Conservation (phyloP, 2,888 invertebrate genomes). For the Cryptocephalus primarius region DNA sequence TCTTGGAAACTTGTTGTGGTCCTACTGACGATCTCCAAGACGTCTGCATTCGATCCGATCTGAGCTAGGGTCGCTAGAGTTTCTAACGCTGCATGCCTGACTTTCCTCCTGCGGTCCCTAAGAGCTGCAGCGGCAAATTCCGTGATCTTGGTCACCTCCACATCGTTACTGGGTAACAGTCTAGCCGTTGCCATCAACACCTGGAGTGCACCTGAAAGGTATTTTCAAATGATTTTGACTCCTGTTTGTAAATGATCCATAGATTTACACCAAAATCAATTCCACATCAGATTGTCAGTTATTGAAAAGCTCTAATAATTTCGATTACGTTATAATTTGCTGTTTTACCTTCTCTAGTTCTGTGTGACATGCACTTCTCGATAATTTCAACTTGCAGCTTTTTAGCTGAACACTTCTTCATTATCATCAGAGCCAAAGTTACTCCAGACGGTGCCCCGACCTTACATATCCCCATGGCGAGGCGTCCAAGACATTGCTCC, state of each 20-base stretch:
- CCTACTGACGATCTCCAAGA: slow-evolving; percentile 51
- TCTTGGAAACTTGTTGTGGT: slow-evolving; percentile 33
- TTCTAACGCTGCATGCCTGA: slow-evolving; percentile 68
- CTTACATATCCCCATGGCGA: slow-evolving; percentile 37
- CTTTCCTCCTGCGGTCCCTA: slow-evolving; percentile 56
- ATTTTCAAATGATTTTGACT: neutral
- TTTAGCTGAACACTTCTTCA: slow-evolving; percentile 41
- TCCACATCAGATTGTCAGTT: neutral
- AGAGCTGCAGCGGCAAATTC: slow-evolving; percentile 29
- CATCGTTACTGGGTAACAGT: slow-evolving; percentile 68
- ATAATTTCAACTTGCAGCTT: slow-evolving; percentile 35
- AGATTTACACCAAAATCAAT: neutral
- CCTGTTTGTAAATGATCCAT: neutral
- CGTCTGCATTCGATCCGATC: slow-evolving; percentile 51
- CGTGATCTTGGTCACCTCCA: slow-evolving; percentile 42
- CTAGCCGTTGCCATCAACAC: slow-evolving; percentile 60
- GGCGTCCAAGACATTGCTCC: slow-evolving; percentile 32
- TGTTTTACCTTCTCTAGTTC: slow-evolving; percentile 21
- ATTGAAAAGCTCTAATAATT: neutral
- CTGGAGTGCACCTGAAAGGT: slow-evolving; percentile 18
- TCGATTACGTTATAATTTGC: too few relatives aligned
- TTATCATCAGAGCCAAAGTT: slow-evolving; percentile 40
- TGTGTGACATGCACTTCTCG: slow-evolving; percentile 25
- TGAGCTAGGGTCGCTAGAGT: slow-evolving; percentile 69
- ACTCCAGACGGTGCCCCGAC: slow-evolving; percentile 41